These are phyloP conservation scores for Leptogaster cylindrica DNA, from an alignment of 2,888 invertebrate genomes.

Conservation along the genomic window DNA sequence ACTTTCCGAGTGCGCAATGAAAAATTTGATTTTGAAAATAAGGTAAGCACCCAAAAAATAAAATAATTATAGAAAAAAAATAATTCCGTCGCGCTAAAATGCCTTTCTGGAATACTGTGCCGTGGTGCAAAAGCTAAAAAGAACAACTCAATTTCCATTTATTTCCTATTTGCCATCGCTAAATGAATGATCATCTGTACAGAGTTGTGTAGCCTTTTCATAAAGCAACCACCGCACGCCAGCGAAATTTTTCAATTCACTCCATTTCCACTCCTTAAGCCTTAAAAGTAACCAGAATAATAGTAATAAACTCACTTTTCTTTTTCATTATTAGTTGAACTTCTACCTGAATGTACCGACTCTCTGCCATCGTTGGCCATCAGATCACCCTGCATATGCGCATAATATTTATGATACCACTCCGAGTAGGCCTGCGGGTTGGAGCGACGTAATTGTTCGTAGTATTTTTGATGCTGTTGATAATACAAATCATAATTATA, in stretches of 20 bases:
- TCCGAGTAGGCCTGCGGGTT: slow-evolving; percentile 82
- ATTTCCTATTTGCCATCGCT: too few relatives aligned
- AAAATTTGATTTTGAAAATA: too few relatives aligned
- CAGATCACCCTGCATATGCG: slow-evolving; percentile 47
- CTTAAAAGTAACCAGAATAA: background rate
- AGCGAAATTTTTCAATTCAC: too few relatives aligned
- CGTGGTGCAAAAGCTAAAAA: too few relatives aligned
- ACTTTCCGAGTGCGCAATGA: too few relatives aligned
- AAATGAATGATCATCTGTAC: too few relatives aligned
- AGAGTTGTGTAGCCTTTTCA: too few relatives aligned
- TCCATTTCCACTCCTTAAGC: background rate
- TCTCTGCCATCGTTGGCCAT: slow-evolving; percentile 69
- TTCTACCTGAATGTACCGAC: slow-evolving; percentile 83
- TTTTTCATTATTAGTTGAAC: slow-evolving; percentile 75
- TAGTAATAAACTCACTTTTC: slow-evolving; percentile 64
- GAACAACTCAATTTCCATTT: too few relatives aligned
- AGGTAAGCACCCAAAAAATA: too few relatives aligned
- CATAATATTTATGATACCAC: slow-evolving; percentile 77
- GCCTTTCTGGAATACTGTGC: too few relatives aligned
- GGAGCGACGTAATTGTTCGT: slow-evolving; percentile 76
- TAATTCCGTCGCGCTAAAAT: too few relatives aligned
- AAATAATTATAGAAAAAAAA: too few relatives aligned
- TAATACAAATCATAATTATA: slow-evolving; percentile 65
- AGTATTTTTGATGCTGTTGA: slow-evolving; percentile 68
- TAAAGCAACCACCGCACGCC: background rate